Evolutionary conservation across 2,113 vertebrate species (phyloP).

Genomic region (Dasyprocta punctata): DNA sequence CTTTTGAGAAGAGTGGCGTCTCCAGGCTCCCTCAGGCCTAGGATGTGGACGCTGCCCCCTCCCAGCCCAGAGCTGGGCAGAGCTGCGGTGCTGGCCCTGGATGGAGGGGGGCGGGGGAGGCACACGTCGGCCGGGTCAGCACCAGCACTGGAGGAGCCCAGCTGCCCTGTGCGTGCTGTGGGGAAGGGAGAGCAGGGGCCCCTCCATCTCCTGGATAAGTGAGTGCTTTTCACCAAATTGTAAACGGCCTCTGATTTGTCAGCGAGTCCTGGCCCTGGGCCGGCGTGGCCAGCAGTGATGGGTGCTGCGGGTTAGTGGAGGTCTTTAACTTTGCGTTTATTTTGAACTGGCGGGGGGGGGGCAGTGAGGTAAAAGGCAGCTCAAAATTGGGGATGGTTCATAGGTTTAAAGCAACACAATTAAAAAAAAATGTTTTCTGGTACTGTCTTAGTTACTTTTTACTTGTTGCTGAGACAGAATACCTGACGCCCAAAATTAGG

Average conservation of each 20-base stretch:
- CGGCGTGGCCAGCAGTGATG: neutral
- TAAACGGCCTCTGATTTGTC: neutral
- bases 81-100: neutral
- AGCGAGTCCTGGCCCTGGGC: neutral
- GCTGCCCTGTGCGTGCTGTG: neutral
- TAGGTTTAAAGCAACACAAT: conserved; percentile 10
- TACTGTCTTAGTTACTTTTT: too few relatives aligned
- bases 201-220: neutral
- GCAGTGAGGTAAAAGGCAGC: conserved; percentile 33
- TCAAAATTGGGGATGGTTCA: neutral
- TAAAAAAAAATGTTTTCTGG: too few relatives aligned
- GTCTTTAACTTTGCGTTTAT: conserved; percentile 4
- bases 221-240: neutral
- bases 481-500: too few relatives aligned
- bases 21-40: neutral
- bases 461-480: too few relatives aligned
- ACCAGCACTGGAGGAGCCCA: neutral
- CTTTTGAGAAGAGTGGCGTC: neutral
- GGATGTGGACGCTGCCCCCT: rapidly evolving
- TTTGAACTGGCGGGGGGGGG: neutral
- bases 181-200: too few relatives aligned
- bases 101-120: neutral
- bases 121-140: neutral
- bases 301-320: neutral
- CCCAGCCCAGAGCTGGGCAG: neutral